phyloP scores from a whole-genome alignment of 2,113 vertebrate species.

The Sprattus sprattus region DNA sequence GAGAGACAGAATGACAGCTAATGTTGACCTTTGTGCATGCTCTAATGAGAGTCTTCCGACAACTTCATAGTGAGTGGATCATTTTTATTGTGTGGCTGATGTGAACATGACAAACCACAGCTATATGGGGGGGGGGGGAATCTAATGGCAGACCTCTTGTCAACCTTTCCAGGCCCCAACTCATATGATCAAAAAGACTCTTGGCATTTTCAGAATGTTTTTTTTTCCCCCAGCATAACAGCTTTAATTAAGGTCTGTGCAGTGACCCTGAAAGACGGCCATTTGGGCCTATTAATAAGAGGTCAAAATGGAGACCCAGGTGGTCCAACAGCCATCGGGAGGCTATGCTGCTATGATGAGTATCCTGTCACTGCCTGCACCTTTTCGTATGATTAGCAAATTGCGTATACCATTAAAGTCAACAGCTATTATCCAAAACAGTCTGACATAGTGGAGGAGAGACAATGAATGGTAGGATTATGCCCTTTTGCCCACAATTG shows the following conservation, averaged over 20 bases:
- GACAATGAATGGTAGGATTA: neutral
- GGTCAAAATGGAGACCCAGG: conserved; percentile 19
- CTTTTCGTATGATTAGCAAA: neutral
- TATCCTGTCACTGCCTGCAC: neutral
- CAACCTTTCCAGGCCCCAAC: neutral
- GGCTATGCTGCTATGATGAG: neutral
- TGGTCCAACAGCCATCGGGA: conserved; percentile 23
- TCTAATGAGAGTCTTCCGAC: neutral
- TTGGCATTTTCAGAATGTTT: neutral
- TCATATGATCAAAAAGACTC: neutral
- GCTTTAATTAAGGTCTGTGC: conserved; percentile 24
- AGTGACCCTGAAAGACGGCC: conserved; percentile 10
- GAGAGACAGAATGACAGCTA: neutral
- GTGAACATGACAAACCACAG: neutral
- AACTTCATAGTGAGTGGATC: neutral
- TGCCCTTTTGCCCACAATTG: neutral
- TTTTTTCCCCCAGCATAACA: neutral
- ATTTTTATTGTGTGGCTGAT: neutral
- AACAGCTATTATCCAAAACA: neutral
- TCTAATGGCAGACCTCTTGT: conserved; percentile 7
- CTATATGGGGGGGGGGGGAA: neutral
- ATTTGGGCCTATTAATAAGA: conserved; percentile 26
- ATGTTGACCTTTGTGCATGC: neutral
- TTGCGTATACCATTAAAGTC: neutral
- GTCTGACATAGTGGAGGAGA: neutral